Evolutionary conservation across 2,113 vertebrate species (phyloP), one percentile per base, ranked within the genome.

Genomic region (Saimiri boliviensis): DNA sequence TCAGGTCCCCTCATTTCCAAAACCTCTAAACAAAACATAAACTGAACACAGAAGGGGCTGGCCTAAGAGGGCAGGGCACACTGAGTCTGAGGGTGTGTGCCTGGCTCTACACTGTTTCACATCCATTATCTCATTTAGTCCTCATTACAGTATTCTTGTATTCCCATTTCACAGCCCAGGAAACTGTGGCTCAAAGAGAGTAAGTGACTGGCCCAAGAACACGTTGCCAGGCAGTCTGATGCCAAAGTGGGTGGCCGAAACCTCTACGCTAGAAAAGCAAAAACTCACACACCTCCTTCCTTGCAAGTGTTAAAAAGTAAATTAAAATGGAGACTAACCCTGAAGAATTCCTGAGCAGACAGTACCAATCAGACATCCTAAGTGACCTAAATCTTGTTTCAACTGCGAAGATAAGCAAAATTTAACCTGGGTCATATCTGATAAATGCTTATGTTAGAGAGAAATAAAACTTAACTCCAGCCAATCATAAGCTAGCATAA

Each of bases 151-250:
- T 19, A 80, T 9, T 63, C 35, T 2, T 27, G 19, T 35, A 35
- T 63, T 16, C 63, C 71, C 92, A 80, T 79, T 79, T 91, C 83
- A 86, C 54, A 66, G 89, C 54, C 63, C n/a, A 58, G 60, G n/a
- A 84, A 93, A 90, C 71, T 77, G 81, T 91, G 68, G n/a, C 27
- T 92, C n/a, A 76, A 54, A 93, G 37, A 92, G 25, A 13, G 10
- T 4, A 74, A 76, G 37, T 13, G 70, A 32, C 42, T 12, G 37
- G 58, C 4, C 49, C 77, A n/a, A 17, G 14, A 60, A 37, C 40
- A 89, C 63, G 23, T 27, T n/a, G 37, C 27, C 63, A 63, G 60
- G 27, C 52, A 74, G 49, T 79, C 42, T 54, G 88, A 74, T 8
- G 8, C 58, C 63, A 54, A 37, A 23, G 32, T 58, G 52, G 54